Conservation (phyloP, 1,140 invertebrate genomes). For the Diuraphis noxia region DNA sequence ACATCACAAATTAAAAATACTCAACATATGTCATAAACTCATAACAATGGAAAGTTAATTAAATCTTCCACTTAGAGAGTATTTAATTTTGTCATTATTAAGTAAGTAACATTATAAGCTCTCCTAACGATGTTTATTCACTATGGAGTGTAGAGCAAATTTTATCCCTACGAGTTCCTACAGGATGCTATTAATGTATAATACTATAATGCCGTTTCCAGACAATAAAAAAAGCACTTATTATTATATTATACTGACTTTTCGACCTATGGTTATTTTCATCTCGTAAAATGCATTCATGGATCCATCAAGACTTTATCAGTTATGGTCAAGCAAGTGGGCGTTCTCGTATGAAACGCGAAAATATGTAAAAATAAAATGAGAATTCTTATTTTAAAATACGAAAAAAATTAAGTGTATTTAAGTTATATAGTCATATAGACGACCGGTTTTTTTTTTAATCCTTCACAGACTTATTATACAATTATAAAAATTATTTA, state of each 20-base stretch:
- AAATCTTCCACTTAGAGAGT: background rate
- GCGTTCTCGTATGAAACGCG: background rate
- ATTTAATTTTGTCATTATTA: background rate
- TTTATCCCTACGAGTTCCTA: background rate
- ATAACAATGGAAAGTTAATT: background rate
- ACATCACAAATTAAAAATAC: background rate
- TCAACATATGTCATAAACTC: background rate
- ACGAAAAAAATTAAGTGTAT: background rate
- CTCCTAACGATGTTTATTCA: background rate
- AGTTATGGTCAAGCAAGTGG: background rate
- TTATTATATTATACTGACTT: background rate
- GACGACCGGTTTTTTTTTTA: background rate
- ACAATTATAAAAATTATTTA: background rate
- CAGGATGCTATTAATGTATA: background rate
- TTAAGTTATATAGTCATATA: background rate
- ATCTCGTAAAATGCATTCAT: background rate
- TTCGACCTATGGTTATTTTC: constrained; percentile 7
- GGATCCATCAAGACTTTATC: background rate
- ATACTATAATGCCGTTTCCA: background rate
- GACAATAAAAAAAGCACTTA: constrained; percentile 5
- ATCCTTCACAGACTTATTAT: constrained; percentile 12
- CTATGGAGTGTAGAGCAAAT: background rate
- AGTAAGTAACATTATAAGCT: background rate
- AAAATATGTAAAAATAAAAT: background rate
- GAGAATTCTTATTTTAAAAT: background rate